Evolutionary conservation across 2,797 vertebrate species (phyloP).

Genomic region (Fringilla coelebs): DNA sequence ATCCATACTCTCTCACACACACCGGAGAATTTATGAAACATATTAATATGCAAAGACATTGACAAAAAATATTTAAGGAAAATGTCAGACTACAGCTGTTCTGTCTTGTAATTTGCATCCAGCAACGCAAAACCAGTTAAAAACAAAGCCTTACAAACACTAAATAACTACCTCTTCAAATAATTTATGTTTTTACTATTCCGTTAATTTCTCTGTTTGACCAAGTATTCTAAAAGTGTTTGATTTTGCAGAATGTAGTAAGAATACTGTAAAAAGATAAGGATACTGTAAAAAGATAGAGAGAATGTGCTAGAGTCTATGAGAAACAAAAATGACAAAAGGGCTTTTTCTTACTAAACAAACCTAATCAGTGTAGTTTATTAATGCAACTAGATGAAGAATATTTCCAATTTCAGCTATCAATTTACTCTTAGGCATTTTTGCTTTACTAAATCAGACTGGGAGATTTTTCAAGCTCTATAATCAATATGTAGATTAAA

Average conservation of each 20-base stretch:
- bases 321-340: conserved; percentile 62
- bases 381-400: conserved; percentile 62
- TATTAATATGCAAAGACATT: not conserved
- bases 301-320: conserved; percentile 3
- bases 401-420: conserved; percentile 33
- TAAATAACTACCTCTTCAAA: not conserved
- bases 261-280: not conserved
- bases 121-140: not conserved
- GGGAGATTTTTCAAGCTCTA: conserved; percentile 20
- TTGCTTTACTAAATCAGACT: conserved; percentile 61
- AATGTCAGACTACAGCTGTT: not conserved
- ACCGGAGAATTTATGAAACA: not conserved
- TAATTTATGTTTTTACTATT: not conserved
- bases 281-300: not conserved
- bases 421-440: conserved; percentile 49
- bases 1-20: not conserved
- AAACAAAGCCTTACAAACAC: not conserved
- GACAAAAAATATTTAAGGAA: not conserved
- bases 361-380: conserved; percentile 53
- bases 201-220: conserved; percentile 7
- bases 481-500: conserved; percentile 68
- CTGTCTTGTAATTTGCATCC: not conserved
- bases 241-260: conserved; percentile 15
- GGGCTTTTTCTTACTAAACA: conserved; percentile 51
- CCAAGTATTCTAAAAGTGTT: not conserved